These are phyloP conservation scores for Eucidaris tribuloides DNA, from an alignment of 35 echinoderm and acorn worm genomes.

Conservation along the genomic window DNA sequence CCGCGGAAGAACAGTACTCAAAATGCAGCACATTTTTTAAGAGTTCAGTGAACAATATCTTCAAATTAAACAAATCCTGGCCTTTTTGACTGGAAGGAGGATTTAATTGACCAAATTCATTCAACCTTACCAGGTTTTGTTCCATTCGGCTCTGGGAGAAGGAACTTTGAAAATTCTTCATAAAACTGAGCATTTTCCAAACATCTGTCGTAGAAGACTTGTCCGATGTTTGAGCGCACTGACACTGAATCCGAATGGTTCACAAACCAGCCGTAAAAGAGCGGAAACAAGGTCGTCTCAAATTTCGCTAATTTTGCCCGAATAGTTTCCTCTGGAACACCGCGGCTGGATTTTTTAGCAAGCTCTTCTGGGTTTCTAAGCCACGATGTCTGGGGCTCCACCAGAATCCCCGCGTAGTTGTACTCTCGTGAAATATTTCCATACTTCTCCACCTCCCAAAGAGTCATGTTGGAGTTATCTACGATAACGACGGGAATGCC, in stretches of 20 bases:
- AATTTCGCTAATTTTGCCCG: background rate
- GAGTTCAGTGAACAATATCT: no score
- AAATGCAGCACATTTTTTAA: no score
- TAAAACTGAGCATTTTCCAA: slow-evolving; percentile 28
- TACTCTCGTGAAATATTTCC: background rate
- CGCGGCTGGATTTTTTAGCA: background rate
- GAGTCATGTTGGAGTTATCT: background rate
- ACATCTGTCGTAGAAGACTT: slow-evolving; percentile 18
- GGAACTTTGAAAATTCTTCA: slow-evolving; percentile 60
- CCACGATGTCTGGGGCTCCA: background rate
- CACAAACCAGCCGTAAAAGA: slow-evolving; percentile 82
- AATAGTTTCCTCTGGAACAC: background rate
- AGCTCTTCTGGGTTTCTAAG: background rate
- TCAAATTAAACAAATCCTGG: no score
- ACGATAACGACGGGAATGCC: slow-evolving; percentile 16
- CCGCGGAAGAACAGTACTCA: no score
- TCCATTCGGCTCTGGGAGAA: background rate
- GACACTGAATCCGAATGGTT: slow-evolving; percentile 20
- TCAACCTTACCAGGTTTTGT: slow-evolving; percentile 21
- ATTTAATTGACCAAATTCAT: no score
- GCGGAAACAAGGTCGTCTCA: slow-evolving; percentile 19
- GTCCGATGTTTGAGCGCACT: background rate
- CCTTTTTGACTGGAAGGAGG: no score
- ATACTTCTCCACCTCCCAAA: slow-evolving; percentile 12
- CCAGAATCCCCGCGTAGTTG: slow-evolving; percentile 31